These are phyloP conservation scores for Nomada lathburiana DNA, from an alignment of 2,888 invertebrate genomes.

Conservation along the genomic window DNA sequence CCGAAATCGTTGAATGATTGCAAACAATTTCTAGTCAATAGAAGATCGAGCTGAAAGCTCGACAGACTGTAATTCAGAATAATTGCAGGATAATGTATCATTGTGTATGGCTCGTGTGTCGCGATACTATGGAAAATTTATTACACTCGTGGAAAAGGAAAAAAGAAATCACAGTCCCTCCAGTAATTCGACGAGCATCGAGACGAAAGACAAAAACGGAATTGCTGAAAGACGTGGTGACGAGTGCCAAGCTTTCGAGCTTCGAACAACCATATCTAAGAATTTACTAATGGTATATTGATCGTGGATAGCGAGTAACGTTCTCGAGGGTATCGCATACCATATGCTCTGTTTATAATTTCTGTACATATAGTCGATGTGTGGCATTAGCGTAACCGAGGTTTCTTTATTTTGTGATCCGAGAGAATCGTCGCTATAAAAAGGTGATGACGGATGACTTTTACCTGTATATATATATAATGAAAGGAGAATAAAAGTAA, in stretches of 20 bases:
- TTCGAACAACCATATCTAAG: slow-evolving; percentile 79
- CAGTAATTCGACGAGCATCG: slow-evolving; percentile 10
- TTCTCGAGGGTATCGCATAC: slow-evolving; percentile 70
- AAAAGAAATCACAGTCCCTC: slow-evolving; percentile 24
- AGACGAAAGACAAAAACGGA: slow-evolving; percentile 1
- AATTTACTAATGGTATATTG: slow-evolving; percentile 74
- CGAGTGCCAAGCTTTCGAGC: slow-evolving; percentile 67
- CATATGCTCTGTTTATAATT: slow-evolving; percentile 72
- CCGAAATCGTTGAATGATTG: too few relatives aligned
- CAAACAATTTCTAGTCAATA: slow-evolving; percentile 7
- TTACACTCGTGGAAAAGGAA: too few relatives aligned
- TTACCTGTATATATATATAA: slow-evolving; percentile 68
- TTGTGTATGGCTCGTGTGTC: background rate
- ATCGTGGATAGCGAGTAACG: slow-evolving; percentile 68
- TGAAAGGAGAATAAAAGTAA: background rate
- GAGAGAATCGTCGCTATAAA: slow-evolving; percentile 31
- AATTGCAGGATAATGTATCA: background rate
- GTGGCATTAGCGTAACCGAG: slow-evolving; percentile 70
- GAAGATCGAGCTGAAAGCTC: background rate
- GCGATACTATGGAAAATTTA: background rate
- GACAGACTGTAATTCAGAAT: background rate
- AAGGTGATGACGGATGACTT: slow-evolving; percentile 35
- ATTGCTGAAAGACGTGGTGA: slow-evolving; percentile 28
- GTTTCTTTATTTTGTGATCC: slow-evolving; percentile 68
- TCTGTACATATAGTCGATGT: slow-evolving; percentile 76